Evolutionary conservation across 2,113 vertebrate species (phyloP), one percentile per base, ranked within the genome.

Genomic region (Motacilla alba): DNA sequence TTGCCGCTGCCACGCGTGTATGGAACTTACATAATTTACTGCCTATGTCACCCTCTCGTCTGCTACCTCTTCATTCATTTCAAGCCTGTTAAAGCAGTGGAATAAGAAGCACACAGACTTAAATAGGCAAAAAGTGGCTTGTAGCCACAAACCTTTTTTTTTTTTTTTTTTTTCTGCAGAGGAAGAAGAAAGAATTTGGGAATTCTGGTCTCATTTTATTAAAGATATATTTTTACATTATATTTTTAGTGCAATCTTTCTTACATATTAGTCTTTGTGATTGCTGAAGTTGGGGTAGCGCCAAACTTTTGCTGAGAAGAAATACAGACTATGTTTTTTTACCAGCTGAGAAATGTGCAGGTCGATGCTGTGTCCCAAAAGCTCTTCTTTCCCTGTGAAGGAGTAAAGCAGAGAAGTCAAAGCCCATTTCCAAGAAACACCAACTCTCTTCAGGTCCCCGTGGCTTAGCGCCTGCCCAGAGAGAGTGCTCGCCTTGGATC

Each of bases 201-300:
- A 96, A 87, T 91, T 86, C 78, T 68, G 24, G 8, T 79, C 70
- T 82, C 78, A n/a, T 76, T 96, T 97, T 95, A 96, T 95, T 96
- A 96, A 96, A 96, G 91, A 89, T 80, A 83, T 90, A 93, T 91
- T 95, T 98, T 96, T 89, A 89, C 74, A 22, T 81, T 91, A 80
- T 67, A 52, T 67, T 90, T 93, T 89, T 90, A 88, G 84, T 53
- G 55, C 53, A 43, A 39, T 58, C 78, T 70, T 93, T 74, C 28
- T 49, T 94, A 77, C 56, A 28, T n/a, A 75, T 77, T 72, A 83
- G 50, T 37, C 55, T 64, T n/a, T 52, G 46, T 60, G 92, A 93
- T 26, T 73, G 60, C 44, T 87, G 39, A 83, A 66, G 33, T 24
- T 96, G 94, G 84, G 91, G 41, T 26, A 75, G 39, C 3, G 74